Base-by-base conservation (phyloP, 2,113 vertebrate species). In the Archilochus colubris region DNA sequence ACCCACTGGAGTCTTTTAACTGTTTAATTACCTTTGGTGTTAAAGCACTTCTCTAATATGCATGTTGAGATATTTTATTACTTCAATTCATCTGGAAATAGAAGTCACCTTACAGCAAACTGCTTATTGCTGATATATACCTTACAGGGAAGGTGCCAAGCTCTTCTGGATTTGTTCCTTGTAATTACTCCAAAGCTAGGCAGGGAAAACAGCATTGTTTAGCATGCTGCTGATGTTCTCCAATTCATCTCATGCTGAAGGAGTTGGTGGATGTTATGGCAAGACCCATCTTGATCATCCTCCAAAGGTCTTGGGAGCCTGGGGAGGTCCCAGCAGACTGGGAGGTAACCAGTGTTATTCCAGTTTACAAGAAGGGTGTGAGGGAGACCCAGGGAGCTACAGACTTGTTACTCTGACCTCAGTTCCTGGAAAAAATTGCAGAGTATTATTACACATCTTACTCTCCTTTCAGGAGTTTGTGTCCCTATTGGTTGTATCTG, bases 111-210 rank as follows among this genome's bases (percentile, higher is more conserved):
- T 67, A 10, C 0, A 48, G 50, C 67, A 72, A 38, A 14, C 36
- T 21, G 31, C 9, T 44, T 64, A 5, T n/a, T 79, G 27, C 22
- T 51, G 31, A 18, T 72, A 62, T 33, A 61, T 22, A 22, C 16
- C 53, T 23, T 15, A 1, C 1, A 21, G 25, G 28, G 46, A 25
- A 30, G 31, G 9, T 6, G 11, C 54, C 2, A 0, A 31, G 27
- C n/a, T 72, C 14, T 10, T 62, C 12, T 22, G 36, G 17, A 14
- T 54, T 63, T 58, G 28, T 58, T 51, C 27, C 31, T 27, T 58
- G n/a, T 53, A 14, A 10, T 38, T 22, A 4, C 22, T 48, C 28
- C 5, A 28, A 28, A 27, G 22, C 50, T 36, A 8, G 36, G 12
- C 15, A 30, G 28, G 48, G 43, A n/a, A 19, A 61, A 10, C n/a